phyloP scores from a whole-genome alignment of 2,797 vertebrate species.

The Pyrocephalus nanus region DNA sequence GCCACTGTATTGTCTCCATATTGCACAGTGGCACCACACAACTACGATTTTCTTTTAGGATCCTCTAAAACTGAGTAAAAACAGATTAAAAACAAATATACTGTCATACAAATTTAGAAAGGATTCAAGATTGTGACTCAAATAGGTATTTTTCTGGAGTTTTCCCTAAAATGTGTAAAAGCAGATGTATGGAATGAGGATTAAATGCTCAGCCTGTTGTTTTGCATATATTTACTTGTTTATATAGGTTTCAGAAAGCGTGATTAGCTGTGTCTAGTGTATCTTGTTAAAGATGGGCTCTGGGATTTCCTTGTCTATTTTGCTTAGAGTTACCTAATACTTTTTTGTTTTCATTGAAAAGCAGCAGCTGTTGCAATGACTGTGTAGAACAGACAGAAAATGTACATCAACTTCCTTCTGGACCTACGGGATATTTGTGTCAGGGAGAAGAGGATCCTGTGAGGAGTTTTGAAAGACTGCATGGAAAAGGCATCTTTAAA shows the following conservation, averaged over 20 bases:
- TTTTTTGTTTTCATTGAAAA: neutral
- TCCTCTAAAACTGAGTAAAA: neutral
- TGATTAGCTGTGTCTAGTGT: neutral
- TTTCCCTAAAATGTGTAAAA: neutral
- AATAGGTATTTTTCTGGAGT: neutral
- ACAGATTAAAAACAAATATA: neutral
- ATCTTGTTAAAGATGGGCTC: neutral
- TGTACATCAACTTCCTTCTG: neutral
- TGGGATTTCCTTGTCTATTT: neutral
- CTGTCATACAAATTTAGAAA: neutral
- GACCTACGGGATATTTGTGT: neutral
- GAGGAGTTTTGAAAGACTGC: neutral
- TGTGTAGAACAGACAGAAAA: neutral
- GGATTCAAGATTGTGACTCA: neutral
- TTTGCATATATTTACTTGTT: neutral
- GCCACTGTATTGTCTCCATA: neutral
- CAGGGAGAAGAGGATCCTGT: neutral
- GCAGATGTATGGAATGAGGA: neutral
- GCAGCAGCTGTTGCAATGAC: neutral
- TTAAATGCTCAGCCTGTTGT: neutral
- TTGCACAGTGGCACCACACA: accelerated
- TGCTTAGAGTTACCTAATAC: neutral
- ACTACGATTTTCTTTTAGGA: neutral
- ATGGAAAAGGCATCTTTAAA: neutral
- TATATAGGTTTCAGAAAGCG: neutral